Base-by-base conservation (phyloP, 2,113 vertebrate genomes). In the Pelecanus crispus region DNA sequence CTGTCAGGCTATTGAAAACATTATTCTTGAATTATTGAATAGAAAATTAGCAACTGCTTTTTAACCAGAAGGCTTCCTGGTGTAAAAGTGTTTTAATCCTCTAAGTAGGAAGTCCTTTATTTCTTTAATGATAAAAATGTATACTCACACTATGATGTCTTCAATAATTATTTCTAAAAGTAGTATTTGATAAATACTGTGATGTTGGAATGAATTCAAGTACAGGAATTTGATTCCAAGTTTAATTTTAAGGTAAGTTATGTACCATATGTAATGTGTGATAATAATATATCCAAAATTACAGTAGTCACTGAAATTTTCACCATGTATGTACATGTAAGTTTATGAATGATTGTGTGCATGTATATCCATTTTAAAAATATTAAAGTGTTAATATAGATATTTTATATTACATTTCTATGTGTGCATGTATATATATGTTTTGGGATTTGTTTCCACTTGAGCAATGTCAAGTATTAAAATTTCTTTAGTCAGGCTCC, bases 161-260 rank as follows among this genome's bases (percentile, higher is more conserved):
- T 95, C 72, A 58, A 56, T 78, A 82, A 91, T 55, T 74, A 45
- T 59, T 96, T 97, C 42, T 53, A 92, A 90, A 94, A 94, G 15
- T 47, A 93, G 6, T 17, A 15, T 79, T 75, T 94, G 61, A 92
- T 88, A 96, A 91, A 96, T 93, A 82, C 5, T 73, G n/a, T 7
- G 29, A 38, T 52, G 34, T 45, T 87, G 84, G 45, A 96, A 97
- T 49, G 13, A 58, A 36, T 70, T 83, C 15, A 49, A 11, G 11
- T 44, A 31, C 28, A 90, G 24, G 36, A 83, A 82, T 14, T 44
- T 58, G 9, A 36, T 32, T 86, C 16, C 28, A 63, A 75, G 11
- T 38, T 90, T 42, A 90, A 44, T 68, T 94, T 87, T 72, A 77
- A 81, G 4, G 18, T 47, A 36, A 59, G 36, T 36, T 73, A 24